Conservation (phyloP, 2,797 vertebrate genomes). For the Ctenochaetus hawaiiensis region DNA sequence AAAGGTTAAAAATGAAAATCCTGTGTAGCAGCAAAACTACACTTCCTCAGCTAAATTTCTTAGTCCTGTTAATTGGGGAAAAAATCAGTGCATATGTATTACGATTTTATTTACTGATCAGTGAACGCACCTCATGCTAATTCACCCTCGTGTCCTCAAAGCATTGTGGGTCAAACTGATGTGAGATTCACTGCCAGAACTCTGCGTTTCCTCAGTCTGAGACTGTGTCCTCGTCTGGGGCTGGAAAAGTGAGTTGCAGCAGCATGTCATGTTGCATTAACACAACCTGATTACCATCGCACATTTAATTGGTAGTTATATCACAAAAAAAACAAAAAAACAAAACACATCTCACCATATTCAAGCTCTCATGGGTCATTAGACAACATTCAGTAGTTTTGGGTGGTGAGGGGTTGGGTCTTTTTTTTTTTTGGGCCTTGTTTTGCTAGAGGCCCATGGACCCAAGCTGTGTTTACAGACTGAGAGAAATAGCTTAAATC, state of each 20-base stretch:
- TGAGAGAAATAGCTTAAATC: conserved; percentile 81
- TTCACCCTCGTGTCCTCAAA: conserved; percentile 4
- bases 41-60: no score
- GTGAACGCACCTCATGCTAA: not conserved
- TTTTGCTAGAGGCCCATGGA: conserved; percentile 68
- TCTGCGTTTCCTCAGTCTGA: conserved; percentile 8
- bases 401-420: conserved; percentile 6
- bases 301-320: conserved; percentile 65
- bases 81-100: no score
- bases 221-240: conserved; percentile 34
- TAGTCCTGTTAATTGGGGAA: no score
- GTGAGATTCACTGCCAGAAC: conserved; percentile 13
- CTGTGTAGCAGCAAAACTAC: no score
- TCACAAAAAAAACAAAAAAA: conserved; percentile 16
- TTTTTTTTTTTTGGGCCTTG: conserved; percentile 25
- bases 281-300: conserved; percentile 57
- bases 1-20: no score
- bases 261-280: conserved; percentile 66
- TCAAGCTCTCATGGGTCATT: conserved; percentile 58
- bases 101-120: conserved; percentile 2
- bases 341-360: conserved; percentile 42
- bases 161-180: conserved; percentile 20
- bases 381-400: conserved; percentile 51
- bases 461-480: conserved; percentile 76
- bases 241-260: conserved; percentile 58